Evolutionary conservation across 2,113 vertebrate species (phyloP), one percentile per base, ranked within the genome.

Genomic region (Lamprologus speciosus): DNA sequence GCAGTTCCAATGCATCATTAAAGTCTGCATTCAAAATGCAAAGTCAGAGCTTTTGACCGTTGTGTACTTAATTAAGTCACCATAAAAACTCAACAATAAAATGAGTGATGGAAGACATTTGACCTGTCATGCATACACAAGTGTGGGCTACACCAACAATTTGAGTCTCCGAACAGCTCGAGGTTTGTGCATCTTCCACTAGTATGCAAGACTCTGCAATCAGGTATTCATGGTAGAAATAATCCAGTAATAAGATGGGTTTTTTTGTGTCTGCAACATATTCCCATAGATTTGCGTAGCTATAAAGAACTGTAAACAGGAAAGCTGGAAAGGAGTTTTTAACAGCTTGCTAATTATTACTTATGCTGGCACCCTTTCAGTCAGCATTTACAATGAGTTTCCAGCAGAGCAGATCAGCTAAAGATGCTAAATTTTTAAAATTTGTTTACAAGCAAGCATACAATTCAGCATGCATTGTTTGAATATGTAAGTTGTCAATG

Each of bases 11-110:
- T 82, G 84, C 80, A 17, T 42, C 82, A 50, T 88, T 90, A 31
- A 92, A 87, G 81, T 78, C 73, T 87, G 75, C 63, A 65, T 87
- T 86, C 28, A 45, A 81, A 85, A 90, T 84, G 83, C 84, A 86
- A 87, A 88, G 78, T 84, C 55, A n/a, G 33, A 37, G 85, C 89
- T 87, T 89, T 83, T 91, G 82, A 89, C 92, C 86, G 88, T 82
- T 90, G 85, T 91, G 11, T 88, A 86, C 85, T 53, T 68, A 47
- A 91, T 91, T 83, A 87, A 88, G 85, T 84, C 79, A 65, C 28
- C 47, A 37, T 58, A 58, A 89, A 90, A 92, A 50, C 28, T 23
- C 4, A 23, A 31, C 63, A 79, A 28, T 82, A 57, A 90, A 88
- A 80, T 57, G 23, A 79, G 45, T 82, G 57, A 45, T 16, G 58